Evolutionary conservation across 2,888 invertebrate species (phyloP).

Genomic region (Hetaerina titia): DNA sequence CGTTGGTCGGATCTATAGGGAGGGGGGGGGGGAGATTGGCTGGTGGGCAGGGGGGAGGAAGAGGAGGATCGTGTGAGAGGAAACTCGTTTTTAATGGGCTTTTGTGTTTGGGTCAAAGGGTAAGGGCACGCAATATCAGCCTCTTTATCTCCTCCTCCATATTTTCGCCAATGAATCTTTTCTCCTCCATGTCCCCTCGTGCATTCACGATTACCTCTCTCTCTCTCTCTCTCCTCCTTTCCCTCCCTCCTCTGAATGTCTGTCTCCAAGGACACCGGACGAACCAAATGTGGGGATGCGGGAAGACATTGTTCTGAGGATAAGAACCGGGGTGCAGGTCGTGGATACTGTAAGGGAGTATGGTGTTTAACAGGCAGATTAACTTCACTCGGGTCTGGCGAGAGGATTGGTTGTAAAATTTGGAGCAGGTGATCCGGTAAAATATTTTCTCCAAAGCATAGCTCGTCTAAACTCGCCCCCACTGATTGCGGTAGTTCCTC

Average conservation of each 20-base stretch:
- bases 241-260: background rate
- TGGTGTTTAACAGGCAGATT: background rate
- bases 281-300: background rate
- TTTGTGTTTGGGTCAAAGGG: background rate
- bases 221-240: background rate
- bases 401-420: background rate
- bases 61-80: background rate
- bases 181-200: background rate
- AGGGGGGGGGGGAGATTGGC: background rate
- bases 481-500: conserved; percentile 74
- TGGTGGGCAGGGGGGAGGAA: background rate
- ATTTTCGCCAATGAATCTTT: background rate
- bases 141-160: background rate
- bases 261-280: background rate
- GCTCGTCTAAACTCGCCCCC: background rate
- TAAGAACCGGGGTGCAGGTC: too few relatives aligned
- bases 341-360: background rate
- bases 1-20: background rate
- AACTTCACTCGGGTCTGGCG: background rate
- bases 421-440: background rate
- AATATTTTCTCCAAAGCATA: background rate
- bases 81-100: background rate
- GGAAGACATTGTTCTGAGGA: background rate
- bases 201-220: background rate
- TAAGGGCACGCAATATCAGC: background rate